Percentiles rank a stretch among this genome's conserved stretches.
Evolutionary conservation across 2,113 vertebrate genomes (phyloP).

Genomic region (Sylvilagus bachmani): DNA sequence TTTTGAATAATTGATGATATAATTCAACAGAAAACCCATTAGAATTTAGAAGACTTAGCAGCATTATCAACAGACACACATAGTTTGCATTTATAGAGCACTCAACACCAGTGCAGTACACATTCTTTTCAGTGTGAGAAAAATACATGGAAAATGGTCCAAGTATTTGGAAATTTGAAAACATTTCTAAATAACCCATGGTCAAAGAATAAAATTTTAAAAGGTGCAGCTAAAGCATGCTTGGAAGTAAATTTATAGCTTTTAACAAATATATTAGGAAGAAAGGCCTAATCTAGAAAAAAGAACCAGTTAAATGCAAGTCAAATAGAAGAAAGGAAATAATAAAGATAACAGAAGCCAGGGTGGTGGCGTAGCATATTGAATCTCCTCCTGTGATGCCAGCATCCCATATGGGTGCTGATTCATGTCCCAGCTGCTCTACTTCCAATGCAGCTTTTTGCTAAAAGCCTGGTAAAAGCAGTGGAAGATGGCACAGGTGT

Average conservation of each 20-base stretch:
- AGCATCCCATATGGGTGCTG: too few species aligned
- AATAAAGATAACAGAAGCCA: neutral
- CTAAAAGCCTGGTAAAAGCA: too few species aligned
- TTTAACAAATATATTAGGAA: neutral
- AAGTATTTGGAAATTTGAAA: neutral
- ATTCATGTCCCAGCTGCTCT: too few species aligned
- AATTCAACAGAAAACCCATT: neutral
- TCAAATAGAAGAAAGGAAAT: neutral
- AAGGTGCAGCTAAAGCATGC: too few species aligned
- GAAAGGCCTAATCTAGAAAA: neutral
- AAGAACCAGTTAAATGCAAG: neutral
- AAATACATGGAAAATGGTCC: neutral
- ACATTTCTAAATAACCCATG: neutral
- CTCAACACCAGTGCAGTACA: neutral
- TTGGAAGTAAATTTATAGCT: neutral
- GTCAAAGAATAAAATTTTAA: neutral
- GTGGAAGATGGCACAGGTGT: too few species aligned
- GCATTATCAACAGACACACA: neutral
- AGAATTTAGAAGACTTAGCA: neutral
- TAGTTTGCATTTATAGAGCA: neutral
- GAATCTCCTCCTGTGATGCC: too few species aligned
- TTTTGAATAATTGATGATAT: neutral
- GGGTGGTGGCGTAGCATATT: too few species aligned
- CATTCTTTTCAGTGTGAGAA: conserved; percentile 2
- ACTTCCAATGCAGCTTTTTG: too few species aligned